Base-by-base conservation (phyloP, 2,113 vertebrate genomes). In the Carassius auratus region DNA sequence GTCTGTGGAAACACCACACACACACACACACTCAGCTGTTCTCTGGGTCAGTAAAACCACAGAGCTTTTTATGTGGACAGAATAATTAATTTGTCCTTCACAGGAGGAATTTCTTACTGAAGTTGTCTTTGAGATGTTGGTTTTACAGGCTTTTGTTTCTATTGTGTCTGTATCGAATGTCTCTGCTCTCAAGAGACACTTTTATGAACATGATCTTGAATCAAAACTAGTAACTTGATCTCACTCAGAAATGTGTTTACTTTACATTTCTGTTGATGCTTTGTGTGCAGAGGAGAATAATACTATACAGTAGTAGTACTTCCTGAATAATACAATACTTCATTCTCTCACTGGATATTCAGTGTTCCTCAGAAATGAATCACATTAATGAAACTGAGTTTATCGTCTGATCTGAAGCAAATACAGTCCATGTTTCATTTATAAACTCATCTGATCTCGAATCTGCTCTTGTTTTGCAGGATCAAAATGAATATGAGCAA, bases 401-500 rank as follows among this genome's bases (percentile, higher is more conserved):
- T 64, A 10, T 64, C 23, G 1, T 50, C 48, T 50, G 48, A 50
- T 1, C 50, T 52, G 45, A 59, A 21, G 55, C 33, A 69, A 19
- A 69, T 4, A 9, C n/a, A 77, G 68, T 48, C 17, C 50, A 48
- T 71, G 26, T 42, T 17, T 52, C 17, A 14, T 57, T 84, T 12
- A 89, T 50, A 74, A 21, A 79, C 55, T 21, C 0, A 0, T 81
- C 59, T 81, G 38, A 81, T 61, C 30, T 48, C 8, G 1, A 36
- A 10, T 78, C 33, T 79, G 59, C 89, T 79, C 90, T 91, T 90
- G 80, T 81, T 14, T 90, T 90, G 12, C 71, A 96, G 95, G 91
- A 80, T 61, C 90, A 92, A 59, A 92, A 93, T 71, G 81, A 83
- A 15, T 84, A 92, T 45, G 92, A 95, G 74, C 88, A 86, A 87